These are phyloP conservation scores for Strigops habroptila DNA, from an alignment of 2,113 vertebrate genomes.

Conservation along the genomic window DNA sequence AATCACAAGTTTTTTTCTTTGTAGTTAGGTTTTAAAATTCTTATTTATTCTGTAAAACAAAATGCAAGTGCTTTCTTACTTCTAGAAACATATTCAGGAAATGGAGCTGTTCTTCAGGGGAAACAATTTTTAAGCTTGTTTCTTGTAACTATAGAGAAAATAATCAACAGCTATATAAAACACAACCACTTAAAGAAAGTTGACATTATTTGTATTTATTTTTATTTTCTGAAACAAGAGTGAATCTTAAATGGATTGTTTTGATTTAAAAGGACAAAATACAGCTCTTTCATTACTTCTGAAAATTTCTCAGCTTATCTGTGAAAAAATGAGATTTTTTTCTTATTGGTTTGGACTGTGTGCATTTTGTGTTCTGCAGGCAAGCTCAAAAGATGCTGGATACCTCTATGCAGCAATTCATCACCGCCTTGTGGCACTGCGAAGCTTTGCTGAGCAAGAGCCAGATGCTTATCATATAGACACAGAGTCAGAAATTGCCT, in stretches of 20 bases:
- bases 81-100: not conserved
- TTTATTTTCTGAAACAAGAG: not conserved
- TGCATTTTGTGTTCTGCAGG: slow-evolving; percentile 49
- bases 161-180: not conserved
- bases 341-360: not conserved
- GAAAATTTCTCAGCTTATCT: not conserved
- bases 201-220: not conserved
- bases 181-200: not conserved
- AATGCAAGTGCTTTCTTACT: not conserved
- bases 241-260: not conserved
- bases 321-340: not conserved
- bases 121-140: not conserved
- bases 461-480: slow-evolving; percentile 1
- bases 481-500: slow-evolving; percentile 24
- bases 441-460: slow-evolving; percentile 52
- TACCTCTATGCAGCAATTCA: slow-evolving; percentile 79
- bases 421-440: slow-evolving; percentile 79
- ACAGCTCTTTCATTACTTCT: not conserved
- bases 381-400: slow-evolving; percentile 75
- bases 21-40: not conserved
- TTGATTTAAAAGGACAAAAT: not conserved
- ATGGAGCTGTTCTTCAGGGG: not conserved
- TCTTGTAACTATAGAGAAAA: not conserved
- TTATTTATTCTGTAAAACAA: not conserved
- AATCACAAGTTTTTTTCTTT: not conserved